Base-by-base conservation (phyloP, 37 sponge, comb jelly and placozoan genomes). In the Amphimedon queenslandica region DNA sequence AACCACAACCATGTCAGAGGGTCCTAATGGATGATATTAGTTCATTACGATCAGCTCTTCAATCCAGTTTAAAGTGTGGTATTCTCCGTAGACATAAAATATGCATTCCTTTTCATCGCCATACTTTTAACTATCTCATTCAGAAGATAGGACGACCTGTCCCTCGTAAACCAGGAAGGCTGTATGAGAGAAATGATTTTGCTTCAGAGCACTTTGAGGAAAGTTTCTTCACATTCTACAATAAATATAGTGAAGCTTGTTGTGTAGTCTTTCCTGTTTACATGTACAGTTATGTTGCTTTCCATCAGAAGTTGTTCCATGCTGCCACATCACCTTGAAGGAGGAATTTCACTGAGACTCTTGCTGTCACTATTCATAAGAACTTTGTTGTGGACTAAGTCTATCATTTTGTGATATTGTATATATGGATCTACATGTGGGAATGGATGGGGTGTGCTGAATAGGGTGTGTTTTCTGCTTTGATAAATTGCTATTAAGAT, bases 191-290 rank as follows among this genome's bases (percentile, higher is more conserved):
- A 32, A 4, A 40, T 37, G 57, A 55, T 20, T 66, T 77, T 56
- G 57, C 42, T 66, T 33, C 37, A 33, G 35, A 53, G 21, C 66
- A 67, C 77, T 77, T 77, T 47, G 25, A 21, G 24, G 57, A 18
- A n/a, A 67, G 67, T 25, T 77, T 57, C 58, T 68, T 68, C 37
- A 40, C 37, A 47, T 57, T 67, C 37, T 55, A 77, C 36, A 38
- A 77, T 38, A 64, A 6, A 63, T 4, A 40, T 21, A 51, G 66
- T 40, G 68, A 77, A 37, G 78, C 69, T 10, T 77, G 78, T 55
- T 56, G 28, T 11, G 29, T 77, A 67, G 78, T 68, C 25, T 77
- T 77, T 68, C 78, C 78, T 35, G n/a, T 77, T 31, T 37, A 66
- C 25, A 55, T 77, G 31, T 13, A 53, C n/a, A 66, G 69, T n/a